phyloP scores from a whole-genome alignment of 2,888 invertebrate genomes.

The Atethmia centrago region DNA sequence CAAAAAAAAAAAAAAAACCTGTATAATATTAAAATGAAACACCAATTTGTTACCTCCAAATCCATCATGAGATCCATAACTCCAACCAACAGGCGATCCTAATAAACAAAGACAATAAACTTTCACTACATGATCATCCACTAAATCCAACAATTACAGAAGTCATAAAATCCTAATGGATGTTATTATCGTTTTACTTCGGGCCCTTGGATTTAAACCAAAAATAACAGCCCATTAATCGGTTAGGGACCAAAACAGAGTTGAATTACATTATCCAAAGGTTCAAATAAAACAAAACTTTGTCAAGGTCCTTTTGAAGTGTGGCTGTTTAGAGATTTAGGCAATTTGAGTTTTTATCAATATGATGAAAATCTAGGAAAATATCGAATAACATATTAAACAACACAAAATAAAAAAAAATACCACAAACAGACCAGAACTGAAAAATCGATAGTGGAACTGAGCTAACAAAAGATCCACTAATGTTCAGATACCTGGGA shows the following conservation, averaged over 20 bases:
- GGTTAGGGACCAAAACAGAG: conserved; percentile 19
- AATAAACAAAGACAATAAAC: conserved; percentile 28
- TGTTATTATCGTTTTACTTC: conserved; percentile 12
- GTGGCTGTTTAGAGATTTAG: conserved; percentile 21
- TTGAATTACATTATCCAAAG: conserved; percentile 23
- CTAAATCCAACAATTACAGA: conserved; percentile 15
- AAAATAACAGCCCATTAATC: conserved; percentile 19
- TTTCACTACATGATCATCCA: not conserved
- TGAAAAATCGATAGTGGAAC: not conserved
- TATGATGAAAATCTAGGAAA: not conserved
- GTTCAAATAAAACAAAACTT: conserved; percentile 31
- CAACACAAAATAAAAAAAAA: not conserved
- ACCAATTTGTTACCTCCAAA: conserved; percentile 34
- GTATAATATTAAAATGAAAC: not conserved
- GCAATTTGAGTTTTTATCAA: not conserved
- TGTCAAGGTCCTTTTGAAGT: not conserved
- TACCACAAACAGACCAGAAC: not conserved
- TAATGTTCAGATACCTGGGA: not conserved
- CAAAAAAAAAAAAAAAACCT: too few relatives aligned
- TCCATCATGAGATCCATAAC: conserved; percentile 25
- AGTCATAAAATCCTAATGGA: conserved; percentile 25
- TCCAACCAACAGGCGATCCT: conserved; percentile 25
- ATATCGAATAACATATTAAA: conserved; percentile 6
- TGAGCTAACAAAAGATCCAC: not conserved
- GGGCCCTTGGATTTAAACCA: not conserved